Base-by-base conservation (phyloP, 2,113 vertebrate species). In the Aphyosemion australe region DNA sequence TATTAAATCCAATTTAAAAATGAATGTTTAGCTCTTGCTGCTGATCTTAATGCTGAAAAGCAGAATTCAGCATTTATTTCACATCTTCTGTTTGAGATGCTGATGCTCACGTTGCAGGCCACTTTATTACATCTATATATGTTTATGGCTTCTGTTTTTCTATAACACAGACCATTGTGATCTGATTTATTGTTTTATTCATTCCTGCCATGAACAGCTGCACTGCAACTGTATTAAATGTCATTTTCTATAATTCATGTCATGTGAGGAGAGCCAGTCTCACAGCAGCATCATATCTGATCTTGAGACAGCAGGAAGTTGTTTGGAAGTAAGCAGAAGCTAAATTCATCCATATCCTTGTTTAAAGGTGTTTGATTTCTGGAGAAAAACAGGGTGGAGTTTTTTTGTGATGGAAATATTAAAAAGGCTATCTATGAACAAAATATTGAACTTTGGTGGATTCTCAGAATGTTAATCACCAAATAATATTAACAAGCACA, bases 171-270 rank as follows among this genome's bases (percentile, higher is more conserved):
- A 47, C 39, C 49, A 61, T 69, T 74, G 49, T 15, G 71, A 51
- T 66, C 64, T 53, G 65, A 84, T 85, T 77, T 71, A 58, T 70
- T 55, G 34, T 46, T 87, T 68, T 79, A 51, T 68, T 51, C 32
- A 19, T 19, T 32, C 18, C 55, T 55, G 34, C 69, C 53, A 52
- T 65, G 54, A 62, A 34, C 80, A 77, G 75, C 82, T 77, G 64
- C 67, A 46, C 61, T 65, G 52, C 71, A 77, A 83, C 71, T 82
- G 78, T 37, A 71, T 87, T 77, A 82, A 60, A 83, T 16, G 62
- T 83, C 58, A 84, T 79, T 78, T 74, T 80, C 34, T 65, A 71
- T 85, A 59, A 80, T 76, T 83, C 72, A 75, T 67, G 55, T 80
- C 41, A 47, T 80, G 39, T 79, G 83, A 89, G 63, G 48, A 70